Conservation (phyloP, 2,888 invertebrate species). For the Elgonia sp. region DNA sequence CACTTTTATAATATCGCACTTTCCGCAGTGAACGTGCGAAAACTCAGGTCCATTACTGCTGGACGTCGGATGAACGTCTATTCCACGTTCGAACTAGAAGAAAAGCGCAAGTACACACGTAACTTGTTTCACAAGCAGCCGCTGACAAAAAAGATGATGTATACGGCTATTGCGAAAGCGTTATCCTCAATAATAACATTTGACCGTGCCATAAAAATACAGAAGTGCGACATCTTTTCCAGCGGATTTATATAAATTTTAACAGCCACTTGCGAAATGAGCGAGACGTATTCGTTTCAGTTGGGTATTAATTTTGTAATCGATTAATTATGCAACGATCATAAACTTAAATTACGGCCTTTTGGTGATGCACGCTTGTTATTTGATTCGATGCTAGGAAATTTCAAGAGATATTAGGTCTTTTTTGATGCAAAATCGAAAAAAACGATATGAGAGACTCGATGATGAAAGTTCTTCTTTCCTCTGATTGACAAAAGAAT, state of each 20-base stretch:
- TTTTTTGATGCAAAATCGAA: neutral
- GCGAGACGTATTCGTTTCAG: conserved; percentile 6
- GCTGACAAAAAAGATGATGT: conserved; percentile 28
- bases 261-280: conserved; percentile 17
- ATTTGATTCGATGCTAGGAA: neutral
- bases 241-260: conserved; percentile 9
- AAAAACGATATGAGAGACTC: neutral
- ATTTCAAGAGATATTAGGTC: neutral
- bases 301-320: conserved; percentile 38
- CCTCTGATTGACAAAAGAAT: neutral
- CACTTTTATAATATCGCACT: conserved; percentile 63
- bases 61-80: conserved; percentile 17
- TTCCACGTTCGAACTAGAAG: conserved; percentile 22
- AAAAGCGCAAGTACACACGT: conserved; percentile 2
- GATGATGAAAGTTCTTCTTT: neutral
- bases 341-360: conserved; percentile 32
- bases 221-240: conserved; percentile 28
- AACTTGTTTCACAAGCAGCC: conserved; percentile 37
- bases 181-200: conserved; percentile 27
- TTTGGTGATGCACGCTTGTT: neutral
- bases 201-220: conserved; percentile 30
- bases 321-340: conserved; percentile 36
- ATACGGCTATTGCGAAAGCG: conserved; percentile 14
- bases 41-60: conserved; percentile 33
- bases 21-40: conserved; percentile 63